phyloP scores from a whole-genome alignment of 2,888 invertebrate genomes.

The Thecophora atra region DNA sequence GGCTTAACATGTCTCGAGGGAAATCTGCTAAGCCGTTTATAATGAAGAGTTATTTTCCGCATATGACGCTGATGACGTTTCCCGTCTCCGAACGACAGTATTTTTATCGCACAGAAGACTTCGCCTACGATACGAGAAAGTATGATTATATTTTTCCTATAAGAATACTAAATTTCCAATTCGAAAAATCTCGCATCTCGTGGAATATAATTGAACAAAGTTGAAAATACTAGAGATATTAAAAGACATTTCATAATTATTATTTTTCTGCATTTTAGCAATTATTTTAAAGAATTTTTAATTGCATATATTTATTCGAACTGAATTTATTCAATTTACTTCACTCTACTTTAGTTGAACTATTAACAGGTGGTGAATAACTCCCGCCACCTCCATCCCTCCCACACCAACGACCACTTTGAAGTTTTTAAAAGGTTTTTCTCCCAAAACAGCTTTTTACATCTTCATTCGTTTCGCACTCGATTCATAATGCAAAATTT shows the following conservation, averaged over 20 bases:
- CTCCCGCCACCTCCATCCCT: no score
- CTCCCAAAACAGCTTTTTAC: not conserved
- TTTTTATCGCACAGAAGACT: not conserved
- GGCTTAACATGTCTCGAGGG: slow-evolving; percentile 57
- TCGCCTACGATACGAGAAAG: not conserved
- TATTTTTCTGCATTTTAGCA: no score
- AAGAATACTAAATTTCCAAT: not conserved
- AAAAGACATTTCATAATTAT: no score
- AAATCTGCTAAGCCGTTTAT: slow-evolving; percentile 66
- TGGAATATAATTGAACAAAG: not conserved
- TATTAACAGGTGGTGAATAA: not conserved
- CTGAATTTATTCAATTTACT: not conserved
- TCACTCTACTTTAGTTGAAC: not conserved
- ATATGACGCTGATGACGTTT: slow-evolving; percentile 39
- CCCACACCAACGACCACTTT: no score
- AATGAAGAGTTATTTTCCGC: slow-evolving; percentile 57
- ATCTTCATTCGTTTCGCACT: not conserved
- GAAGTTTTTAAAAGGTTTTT: not conserved
- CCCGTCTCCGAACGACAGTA: not conserved
- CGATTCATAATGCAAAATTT: slow-evolving; percentile 1
- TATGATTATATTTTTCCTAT: not conserved
- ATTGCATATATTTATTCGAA: not conserved
- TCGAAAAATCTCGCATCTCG: slow-evolving; percentile 8
- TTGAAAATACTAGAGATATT: no score
- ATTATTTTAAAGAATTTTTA: not conserved